phyloP scores from a whole-genome alignment of 2,888 invertebrate species.

The Ichneumoninae sp. region DNA sequence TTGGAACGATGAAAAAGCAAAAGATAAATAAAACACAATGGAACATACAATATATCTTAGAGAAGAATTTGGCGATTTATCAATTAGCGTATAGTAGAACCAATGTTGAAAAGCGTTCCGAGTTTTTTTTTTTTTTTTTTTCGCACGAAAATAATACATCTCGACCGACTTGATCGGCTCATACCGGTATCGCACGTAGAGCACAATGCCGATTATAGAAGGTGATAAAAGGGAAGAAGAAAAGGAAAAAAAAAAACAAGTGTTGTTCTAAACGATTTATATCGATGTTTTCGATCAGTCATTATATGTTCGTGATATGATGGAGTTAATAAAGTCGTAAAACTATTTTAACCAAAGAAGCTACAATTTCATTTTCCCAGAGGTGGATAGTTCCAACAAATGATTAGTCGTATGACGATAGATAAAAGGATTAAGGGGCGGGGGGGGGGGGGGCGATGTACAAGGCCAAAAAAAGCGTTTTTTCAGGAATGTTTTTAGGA shows the following conservation, averaged over 20 bases:
- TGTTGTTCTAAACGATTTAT: conserved; percentile 42
- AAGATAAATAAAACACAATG: conserved; percentile 23
- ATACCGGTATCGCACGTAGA: conserved; percentile 33
- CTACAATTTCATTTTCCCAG: background rate
- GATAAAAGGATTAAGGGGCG: too few species aligned
- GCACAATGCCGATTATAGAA: conserved; percentile 52
- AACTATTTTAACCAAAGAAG: conserved; percentile 57
- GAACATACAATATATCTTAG: conserved; percentile 20
- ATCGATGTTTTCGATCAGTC: conserved; percentile 55
- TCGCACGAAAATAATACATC: conserved; percentile 43
- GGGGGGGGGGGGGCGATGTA: too few species aligned
- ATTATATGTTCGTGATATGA: conserved; percentile 57
- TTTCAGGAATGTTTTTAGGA: too few species aligned
- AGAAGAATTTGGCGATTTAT: conserved; percentile 45
- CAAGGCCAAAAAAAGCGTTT: too few species aligned
- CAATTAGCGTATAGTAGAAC: conserved; percentile 33
- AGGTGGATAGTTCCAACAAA: background rate
- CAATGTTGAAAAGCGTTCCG: conserved; percentile 14
- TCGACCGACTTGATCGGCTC: background rate
- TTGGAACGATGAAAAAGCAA: conserved; percentile 7
- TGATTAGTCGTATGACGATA: background rate
- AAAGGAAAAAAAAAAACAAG: background rate
- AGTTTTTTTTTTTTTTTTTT: conserved; percentile 17
- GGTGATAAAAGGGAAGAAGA: background rate
- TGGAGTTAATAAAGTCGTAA: conserved; percentile 62